Evolutionary conservation across 2,888 invertebrate genomes (phyloP).

Genomic region (Portevinia maculata): DNA sequence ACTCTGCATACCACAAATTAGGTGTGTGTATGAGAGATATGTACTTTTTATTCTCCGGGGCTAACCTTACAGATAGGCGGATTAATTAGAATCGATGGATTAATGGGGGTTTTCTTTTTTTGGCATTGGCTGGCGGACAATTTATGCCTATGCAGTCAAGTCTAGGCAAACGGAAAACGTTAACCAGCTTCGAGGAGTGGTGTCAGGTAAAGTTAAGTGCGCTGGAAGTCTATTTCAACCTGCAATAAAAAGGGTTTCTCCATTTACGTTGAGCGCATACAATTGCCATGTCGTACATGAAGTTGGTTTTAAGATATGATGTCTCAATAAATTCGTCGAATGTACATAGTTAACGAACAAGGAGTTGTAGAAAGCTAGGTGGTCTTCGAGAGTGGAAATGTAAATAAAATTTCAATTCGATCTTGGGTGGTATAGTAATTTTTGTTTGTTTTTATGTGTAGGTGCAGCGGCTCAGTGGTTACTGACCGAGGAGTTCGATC

Average conservation of each 20-base stretch:
- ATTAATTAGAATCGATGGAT: conserved; percentile 67
- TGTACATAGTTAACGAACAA: neutral
- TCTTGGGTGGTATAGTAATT: neutral
- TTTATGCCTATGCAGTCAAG: conserved; percentile 46
- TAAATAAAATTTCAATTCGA: neutral
- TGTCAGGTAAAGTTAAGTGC: conserved; percentile 53
- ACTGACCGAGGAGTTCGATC: too few relatives aligned
- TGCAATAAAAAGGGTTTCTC: conserved; percentile 51
- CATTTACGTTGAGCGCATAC: conserved; percentile 44
- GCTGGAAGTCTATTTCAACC: conserved; percentile 17
- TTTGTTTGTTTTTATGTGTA: too few relatives aligned
- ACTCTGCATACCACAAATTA: conserved; percentile 15
- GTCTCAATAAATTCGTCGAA: conserved; percentile 66
- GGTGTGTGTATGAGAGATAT: conserved; percentile 24
- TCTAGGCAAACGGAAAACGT: conserved; percentile 52
- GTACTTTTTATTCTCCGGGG: conserved; percentile 18
- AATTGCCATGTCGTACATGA: conserved; percentile 40
- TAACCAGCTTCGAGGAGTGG: conserved; percentile 25
- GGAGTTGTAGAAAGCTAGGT: neutral
- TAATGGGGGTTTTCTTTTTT: conserved; percentile 11
- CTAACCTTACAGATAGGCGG: conserved; percentile 31
- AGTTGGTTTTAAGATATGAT: conserved; percentile 61
- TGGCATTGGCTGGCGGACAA: neutral
- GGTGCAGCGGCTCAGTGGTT: too few relatives aligned
- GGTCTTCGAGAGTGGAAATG: neutral